Conservation (phyloP, 2,888 invertebrate species). For the Galeopsomyia nigrocyanea region DNA sequence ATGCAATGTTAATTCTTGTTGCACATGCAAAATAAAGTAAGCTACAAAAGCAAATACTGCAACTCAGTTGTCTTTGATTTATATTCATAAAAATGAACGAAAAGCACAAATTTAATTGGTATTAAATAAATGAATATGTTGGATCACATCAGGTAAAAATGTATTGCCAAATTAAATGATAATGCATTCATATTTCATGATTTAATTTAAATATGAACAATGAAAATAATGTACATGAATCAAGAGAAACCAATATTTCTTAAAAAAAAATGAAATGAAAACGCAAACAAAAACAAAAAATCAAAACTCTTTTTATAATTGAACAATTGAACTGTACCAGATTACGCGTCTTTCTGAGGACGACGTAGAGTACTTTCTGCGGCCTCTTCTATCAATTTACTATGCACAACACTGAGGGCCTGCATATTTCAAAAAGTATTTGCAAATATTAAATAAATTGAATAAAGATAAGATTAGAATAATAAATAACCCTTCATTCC, state of each 20-base stretch:
- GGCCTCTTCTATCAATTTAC: constrained; percentile 82
- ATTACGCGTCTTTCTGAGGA: constrained; percentile 47
- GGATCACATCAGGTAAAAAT: neutral
- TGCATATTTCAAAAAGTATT: constrained; percentile 60
- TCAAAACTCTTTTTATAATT: constrained; percentile 17
- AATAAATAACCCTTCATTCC: constrained; percentile 28
- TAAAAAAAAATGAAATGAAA: constrained; percentile 5
- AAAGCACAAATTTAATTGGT: neutral
- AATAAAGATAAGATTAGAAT: constrained; percentile 32
- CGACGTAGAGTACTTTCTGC: constrained; percentile 61
- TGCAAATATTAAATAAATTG: constrained; percentile 5
- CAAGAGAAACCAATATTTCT: neutral
- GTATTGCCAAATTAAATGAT: too few species aligned
- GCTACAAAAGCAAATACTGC: constrained; percentile 1
- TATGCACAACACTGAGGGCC: constrained; percentile 89
- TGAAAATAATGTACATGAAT: constrained; percentile 15
- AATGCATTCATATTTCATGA: neutral
- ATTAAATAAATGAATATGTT: neutral
- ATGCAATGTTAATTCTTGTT: neutral
- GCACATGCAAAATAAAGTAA: constrained; percentile 3
- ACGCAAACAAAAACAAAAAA: constrained; percentile 12
- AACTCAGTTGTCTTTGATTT: constrained; percentile 22
- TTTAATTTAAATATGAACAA: constrained; percentile 6
- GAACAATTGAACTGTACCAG: constrained; percentile 41
- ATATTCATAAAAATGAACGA: neutral